Conservation (phyloP, 2,113 vertebrate genomes). For the Pelmatolapia mariae region DNA sequence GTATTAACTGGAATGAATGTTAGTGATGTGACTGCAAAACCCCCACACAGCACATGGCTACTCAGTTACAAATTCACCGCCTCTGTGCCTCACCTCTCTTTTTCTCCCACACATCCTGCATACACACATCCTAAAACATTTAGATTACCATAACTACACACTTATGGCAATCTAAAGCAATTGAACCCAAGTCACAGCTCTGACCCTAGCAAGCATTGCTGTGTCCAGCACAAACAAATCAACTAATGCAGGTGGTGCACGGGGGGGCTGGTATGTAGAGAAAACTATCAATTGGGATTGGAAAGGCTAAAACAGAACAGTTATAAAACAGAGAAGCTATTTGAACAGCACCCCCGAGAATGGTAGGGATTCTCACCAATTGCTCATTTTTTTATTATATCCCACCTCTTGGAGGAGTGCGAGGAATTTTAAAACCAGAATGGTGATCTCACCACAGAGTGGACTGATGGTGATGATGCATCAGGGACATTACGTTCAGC, state of each 20-base stretch:
- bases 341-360: conserved; percentile 5
- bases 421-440: conserved; percentile 53
- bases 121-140: not conserved
- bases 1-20: not conserved
- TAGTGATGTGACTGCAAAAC: not conserved
- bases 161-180: conserved; percentile 18
- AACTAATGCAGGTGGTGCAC: not conserved
- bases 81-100: not conserved
- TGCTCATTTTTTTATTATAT: conserved; percentile 28
- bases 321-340: conserved; percentile 24
- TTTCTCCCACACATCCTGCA: not conserved
- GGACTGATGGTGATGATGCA: conserved; percentile 63
- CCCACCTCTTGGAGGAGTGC: conserved; percentile 51
- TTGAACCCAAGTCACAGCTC: not conserved
- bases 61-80: not conserved
- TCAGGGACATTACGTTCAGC: conserved; percentile 61
- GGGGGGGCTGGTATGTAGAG: not conserved
- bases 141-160: conserved; percentile 8
- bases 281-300: conserved; percentile 1
- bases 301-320: not conserved
- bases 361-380: conserved; percentile 33
- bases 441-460: conserved; percentile 54
- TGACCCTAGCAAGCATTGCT: not conserved
- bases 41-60: not conserved
- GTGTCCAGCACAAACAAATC: conserved; percentile 10